A percentile compares a stretch with the other conserved stretches of the same genome.
Conservation (phyloP, 2,888 invertebrate genomes). For the Drosophila paranaensis region DNA sequence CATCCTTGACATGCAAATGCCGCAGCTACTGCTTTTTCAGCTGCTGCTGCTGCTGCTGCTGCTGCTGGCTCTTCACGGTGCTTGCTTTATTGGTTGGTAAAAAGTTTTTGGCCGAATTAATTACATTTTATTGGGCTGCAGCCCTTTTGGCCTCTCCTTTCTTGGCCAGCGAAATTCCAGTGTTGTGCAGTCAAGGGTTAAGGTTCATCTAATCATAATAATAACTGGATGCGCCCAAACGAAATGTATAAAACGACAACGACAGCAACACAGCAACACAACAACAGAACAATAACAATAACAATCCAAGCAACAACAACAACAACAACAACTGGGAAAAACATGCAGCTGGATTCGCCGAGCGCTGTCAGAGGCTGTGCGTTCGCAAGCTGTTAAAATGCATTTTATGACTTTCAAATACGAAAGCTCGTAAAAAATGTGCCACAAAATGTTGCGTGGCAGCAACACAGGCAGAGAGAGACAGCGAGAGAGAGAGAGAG, state of each 20-base stretch:
- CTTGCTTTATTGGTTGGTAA: constrained; percentile 67
- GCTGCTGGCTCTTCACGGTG: constrained; percentile 25
- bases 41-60: constrained; percentile 1
- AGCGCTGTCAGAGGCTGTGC: constrained; percentile 21
- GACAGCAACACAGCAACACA: constrained; percentile 31
- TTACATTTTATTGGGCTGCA: constrained; percentile 75
- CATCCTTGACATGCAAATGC: constrained; percentile 66
- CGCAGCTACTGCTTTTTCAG: background rate
- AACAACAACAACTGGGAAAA: constrained; percentile 14
- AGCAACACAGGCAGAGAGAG: background rate
- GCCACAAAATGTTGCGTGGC: constrained; percentile 36
- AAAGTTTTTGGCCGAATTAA: constrained; percentile 73
- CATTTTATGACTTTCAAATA: constrained; percentile 75
- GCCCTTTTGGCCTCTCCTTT: constrained; percentile 16
- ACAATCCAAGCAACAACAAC: constrained; percentile 43
- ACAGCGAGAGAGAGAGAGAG: background rate
- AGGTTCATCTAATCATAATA: constrained; percentile 52
- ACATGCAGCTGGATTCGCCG: constrained; percentile 30
- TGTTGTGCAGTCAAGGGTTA: constrained; percentile 28
- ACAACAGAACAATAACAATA: constrained; percentile 57
- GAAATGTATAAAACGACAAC: background rate
- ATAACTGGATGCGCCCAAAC: constrained; percentile 49
- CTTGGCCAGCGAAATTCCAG: constrained; percentile 1
- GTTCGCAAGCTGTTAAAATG: constrained; percentile 64
- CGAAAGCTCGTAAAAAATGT: constrained; percentile 65